Evolutionary conservation across 2,888 invertebrate species (phyloP), one percentile per base, ranked within the genome.

Genomic region (Phlogophora meticulosa): DNA sequence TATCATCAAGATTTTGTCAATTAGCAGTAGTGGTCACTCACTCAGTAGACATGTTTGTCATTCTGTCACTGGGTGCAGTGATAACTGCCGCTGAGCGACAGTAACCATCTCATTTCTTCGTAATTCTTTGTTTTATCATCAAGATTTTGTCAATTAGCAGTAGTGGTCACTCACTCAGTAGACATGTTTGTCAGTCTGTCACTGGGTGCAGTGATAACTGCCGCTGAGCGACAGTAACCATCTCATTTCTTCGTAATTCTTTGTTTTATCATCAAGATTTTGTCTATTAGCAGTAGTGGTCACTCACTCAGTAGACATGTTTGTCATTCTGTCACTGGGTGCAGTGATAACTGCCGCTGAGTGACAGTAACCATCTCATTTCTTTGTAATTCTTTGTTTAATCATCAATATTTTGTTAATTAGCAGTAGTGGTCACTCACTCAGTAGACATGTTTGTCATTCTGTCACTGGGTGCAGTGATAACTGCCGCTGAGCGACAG

Each of bases 391-490:
- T 2, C 10, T 42, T 42, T 43, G 17, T 43, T 4, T 10, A 45
- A n/a, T n/a, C n/a, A n/a, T n/a, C n/a, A n/a, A n/a, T n/a, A n/a
- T n/a, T n/a, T n/a, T n/a, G n/a, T n/a, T n/a, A n/a, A n/a, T n/a
- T 28, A 52, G 55, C 1, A 34, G 7, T 7, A 55, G 58, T 56
- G 45, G 20, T 81, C 74, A 80, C 34, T 62, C 55, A 43, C 74
- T 76, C 81, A 85, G 82, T 77, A 72, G 83, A 81, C 80, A 84
- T 66, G 82, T 85, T 48, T 45, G 7, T 45, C 15, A 80, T 53
- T 72, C 79, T 82, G 84, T 87, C 84, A 87, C 84, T 87, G 85
- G 83, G 82, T 63, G 62, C 49, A 24, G 72, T 84, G 79, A 85
- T 78, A 57, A 80, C 67, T 83, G 15, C 51, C 13, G 42, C 59